Conservation (phyloP, 2,113 vertebrate genomes). For the Furnarius figulus region DNA sequence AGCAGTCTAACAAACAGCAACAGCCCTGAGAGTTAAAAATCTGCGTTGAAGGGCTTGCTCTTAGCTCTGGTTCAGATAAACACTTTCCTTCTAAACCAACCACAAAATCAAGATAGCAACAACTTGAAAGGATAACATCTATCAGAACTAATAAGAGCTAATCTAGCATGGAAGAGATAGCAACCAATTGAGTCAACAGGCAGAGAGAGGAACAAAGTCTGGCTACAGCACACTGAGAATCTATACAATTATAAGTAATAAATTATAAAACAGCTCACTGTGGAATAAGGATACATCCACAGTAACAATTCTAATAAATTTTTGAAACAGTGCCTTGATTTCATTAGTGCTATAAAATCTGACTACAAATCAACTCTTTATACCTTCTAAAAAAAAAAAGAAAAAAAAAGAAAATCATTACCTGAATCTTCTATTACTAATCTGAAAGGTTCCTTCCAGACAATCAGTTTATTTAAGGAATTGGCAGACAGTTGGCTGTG, state of each 20-base stretch:
- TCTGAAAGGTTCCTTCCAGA: conserved; percentile 22
- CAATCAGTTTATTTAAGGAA: conserved; percentile 32
- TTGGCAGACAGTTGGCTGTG: not conserved
- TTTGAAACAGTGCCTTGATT: conserved; percentile 20
- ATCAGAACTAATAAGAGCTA: conserved; percentile 12
- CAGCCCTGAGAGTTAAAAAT: not conserved
- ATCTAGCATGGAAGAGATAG: conserved; percentile 19
- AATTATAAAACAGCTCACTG: conserved; percentile 17
- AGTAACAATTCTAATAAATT: conserved; percentile 19
- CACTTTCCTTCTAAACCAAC: not conserved
- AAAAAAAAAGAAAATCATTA: not conserved
- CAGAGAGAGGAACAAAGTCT: conserved; percentile 18
- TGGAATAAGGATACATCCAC: not conserved
- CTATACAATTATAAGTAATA: conserved; percentile 30
- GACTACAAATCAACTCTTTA: not conserved
- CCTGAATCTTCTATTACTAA: not conserved
- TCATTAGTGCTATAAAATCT: not conserved
- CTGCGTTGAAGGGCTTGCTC: not conserved
- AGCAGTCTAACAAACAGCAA: not conserved
- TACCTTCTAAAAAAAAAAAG: not conserved
- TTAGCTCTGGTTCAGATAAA: not conserved
- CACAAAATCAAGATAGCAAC: not conserved
- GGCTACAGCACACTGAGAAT: not conserved
- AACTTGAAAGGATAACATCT: conserved; percentile 41
- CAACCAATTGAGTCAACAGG: not conserved